Evolutionary conservation across 2,888 invertebrate species (phyloP), one percentile per base, ranked within the genome.

Genomic region (Acrobasis repandana): DNA sequence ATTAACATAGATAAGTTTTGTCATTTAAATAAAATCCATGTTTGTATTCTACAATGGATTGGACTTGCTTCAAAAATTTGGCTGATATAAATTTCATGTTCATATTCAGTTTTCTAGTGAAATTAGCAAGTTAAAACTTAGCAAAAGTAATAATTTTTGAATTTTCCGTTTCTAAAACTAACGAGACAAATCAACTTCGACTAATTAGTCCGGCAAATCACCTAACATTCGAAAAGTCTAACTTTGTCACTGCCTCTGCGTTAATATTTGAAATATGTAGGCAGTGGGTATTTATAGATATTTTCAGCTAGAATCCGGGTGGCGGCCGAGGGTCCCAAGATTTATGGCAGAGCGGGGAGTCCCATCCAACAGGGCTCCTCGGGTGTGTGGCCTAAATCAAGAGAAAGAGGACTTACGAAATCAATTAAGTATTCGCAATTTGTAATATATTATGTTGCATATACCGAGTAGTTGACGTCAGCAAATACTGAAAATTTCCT

Each of bases 261-360:
- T 88, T 90, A 89, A 87, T 90, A 90, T 90, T 88, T 89, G 88
- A 88, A 86, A 89, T 89, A 89, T 88, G 86, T 89, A 89, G 83
- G 85, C 82, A 73, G 75, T 79, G 83, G 83, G 87, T 90, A 90
- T 90, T 90, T 91, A 90, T 90, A 90, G 90, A 91, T 90, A 88
- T 90, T 90, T 89, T 89, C 86, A 86, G 86, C 84, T 88, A 84
- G 88, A 85, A 87, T 83, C 86, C 89, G 91, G 90, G 90, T 87
- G 90, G 90, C 88, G 89, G 88, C 83, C 88, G 90, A 90, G 90
- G 91, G 91, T 90, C 84, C 85, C 82, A 88, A 90, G 91, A 91
- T 91, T 91, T 91, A 91, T 90, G 87, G 90, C 87, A 75, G 82
- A 88, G 85, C 85, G 89, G 90, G 90, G 90, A 90, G 90, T 85